Base-by-base conservation (phyloP, 2,888 invertebrate species). In the Mycogona germanica region DNA sequence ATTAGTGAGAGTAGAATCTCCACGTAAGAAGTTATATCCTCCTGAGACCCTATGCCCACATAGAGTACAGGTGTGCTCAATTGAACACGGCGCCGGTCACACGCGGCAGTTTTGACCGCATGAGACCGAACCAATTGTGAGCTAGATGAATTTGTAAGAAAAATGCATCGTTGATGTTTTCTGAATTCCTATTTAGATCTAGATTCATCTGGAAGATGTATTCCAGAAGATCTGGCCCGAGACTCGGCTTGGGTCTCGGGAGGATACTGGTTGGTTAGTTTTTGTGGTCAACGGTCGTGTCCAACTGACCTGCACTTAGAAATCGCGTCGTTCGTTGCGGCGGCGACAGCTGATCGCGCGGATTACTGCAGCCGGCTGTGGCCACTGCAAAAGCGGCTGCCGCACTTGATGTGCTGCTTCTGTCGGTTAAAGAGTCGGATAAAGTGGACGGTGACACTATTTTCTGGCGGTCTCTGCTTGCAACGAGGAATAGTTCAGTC, bases 331-430 rank as follows among this genome's bases (percentile, higher is more conserved):
- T 56, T 44, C 42, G 29, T 21, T 46, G 51, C 7, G 53, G 54
- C 32, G 59, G 58, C 6, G 56, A 54, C 23, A 46, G 42, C 19
- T 79, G 76, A 53, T 85, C 85, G 23, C 84, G 74, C 2, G 86
- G 86, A 66, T 87, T 87, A 51, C 84, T 84, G 0, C 87, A 86
- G 0, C 84, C 89, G 17, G 88, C 88, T 0, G 88, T 89, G 5
- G 91, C 89, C 37, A 87, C 88, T 3, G 91, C 91, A 69, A 91
- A 92, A 1, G 92, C 92, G 7, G 82, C 82, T 1, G 88, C 87
- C 2, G 91, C 85, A n/a, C 81, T 82, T 1, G 86, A 85, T 1
- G 84, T 85, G 67, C 86, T 86, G 70, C 84, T 84, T 78, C 85
- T 84, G n/a, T n/a, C n/a, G n/a, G n/a, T n/a, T n/a, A 63, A 26